Base-by-base conservation (phyloP, 2,113 vertebrate species). In the Alouatta palliata region DNA sequence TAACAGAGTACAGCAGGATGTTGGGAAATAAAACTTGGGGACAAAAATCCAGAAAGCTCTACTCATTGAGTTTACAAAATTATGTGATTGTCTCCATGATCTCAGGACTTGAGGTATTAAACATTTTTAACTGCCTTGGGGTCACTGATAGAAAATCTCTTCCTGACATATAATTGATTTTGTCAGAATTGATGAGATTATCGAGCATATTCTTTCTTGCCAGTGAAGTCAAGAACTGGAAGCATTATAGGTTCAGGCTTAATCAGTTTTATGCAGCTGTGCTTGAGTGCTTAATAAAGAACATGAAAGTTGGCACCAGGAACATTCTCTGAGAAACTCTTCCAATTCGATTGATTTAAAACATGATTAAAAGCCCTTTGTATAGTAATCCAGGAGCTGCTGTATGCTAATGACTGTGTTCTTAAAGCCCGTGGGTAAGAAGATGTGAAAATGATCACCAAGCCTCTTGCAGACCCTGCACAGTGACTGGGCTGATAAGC, bases 321-420 rank as follows among this genome's bases (percentile, higher is more conserved):
- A 97, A 94, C 54, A 87, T 94, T 87, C 61, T 91, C 91, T 58
- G 86, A 76, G 83, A 94, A 95, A 94, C 35, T 89, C 82, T 71
- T 89, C 77, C 81, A 89, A 84, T 91, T 89, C 68, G 71, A 11
- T 79, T 95, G 94, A 96, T 91, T 96, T 54, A 98, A 47, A 95
- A 83, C 61, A 37, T 95, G 90, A 94, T 96, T 87, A 87, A 94
- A 94, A 94, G 94, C 45, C 49, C 83, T 91, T n/a, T 93, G 86
- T 54, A 66, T 40, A 91, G 47, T 52, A 87, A 95, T 95, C 91
- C 58, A 14, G 83, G 47, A 89, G 54, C 47, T 77, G 58, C 93
- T 93, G 0, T 91, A 87, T 89, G 75, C 68, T 95, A 77, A 95
- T 76, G 66, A 64, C 61, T 23, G 23, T 16, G 58, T 40, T 81